Percentiles rank a stretch among this genome's conserved stretches.
These are phyloP conservation scores for Pachyseris speciosa DNA, from an alignment of 64 coral and sea anemone genomes.

Conservation along the genomic window DNA sequence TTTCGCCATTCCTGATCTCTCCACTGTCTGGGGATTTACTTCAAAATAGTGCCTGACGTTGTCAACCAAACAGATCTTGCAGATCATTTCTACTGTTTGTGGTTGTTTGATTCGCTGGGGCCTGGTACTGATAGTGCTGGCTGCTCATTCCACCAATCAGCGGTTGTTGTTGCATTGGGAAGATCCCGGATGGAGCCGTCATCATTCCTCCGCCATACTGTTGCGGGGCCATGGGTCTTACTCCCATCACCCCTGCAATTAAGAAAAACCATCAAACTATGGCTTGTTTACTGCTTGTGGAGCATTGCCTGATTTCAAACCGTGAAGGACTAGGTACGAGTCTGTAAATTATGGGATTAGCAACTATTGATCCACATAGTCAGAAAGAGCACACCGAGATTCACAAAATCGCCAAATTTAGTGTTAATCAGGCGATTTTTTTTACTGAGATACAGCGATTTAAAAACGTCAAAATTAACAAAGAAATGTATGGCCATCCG, in stretches of 20 bases:
- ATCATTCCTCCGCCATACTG: constrained; percentile 45
- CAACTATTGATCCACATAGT: too few species aligned
- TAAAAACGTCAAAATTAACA: too few species aligned
- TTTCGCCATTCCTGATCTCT: not conserved
- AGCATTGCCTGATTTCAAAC: too few species aligned
- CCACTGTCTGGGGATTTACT: not conserved
- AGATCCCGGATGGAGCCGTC: constrained; percentile 59
- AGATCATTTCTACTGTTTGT: constrained; percentile 45
- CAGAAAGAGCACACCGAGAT: too few species aligned
- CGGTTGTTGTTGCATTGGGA: constrained; percentile 47
- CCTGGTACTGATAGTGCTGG: constrained; percentile 45
- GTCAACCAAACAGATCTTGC: constrained; percentile 67
- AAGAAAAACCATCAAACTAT: not conserved
- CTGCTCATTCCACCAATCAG: constrained; percentile 45
- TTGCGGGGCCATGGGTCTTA: constrained; percentile 23
- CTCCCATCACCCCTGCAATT: constrained; percentile 36
- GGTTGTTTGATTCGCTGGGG: constrained; percentile 4
- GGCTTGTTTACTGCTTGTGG: too few species aligned
- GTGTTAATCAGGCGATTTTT: too few species aligned
- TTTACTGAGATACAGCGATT: too few species aligned
- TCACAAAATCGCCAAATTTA: too few species aligned
- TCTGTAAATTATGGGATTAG: too few species aligned
- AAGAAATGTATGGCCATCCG: too few species aligned
- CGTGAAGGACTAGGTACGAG: too few species aligned
- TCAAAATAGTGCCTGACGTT: not conserved